Base-by-base conservation (phyloP, 2,888 invertebrate genomes). In the Idaea straminata region DNA sequence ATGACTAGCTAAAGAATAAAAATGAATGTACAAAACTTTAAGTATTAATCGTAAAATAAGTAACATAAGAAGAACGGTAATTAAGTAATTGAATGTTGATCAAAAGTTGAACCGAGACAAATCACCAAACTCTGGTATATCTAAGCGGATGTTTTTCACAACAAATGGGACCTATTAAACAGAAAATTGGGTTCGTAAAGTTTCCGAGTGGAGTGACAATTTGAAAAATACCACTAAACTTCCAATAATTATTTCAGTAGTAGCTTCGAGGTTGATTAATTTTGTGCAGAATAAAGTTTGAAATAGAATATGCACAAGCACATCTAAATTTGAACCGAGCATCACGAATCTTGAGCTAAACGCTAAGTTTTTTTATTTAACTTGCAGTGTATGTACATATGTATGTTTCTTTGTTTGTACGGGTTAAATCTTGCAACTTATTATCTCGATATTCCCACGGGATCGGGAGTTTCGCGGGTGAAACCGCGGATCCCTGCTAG, bases 141-240 rank as follows among this genome's bases (percentile, higher is more conserved):
- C 47, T 13, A 13, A 10, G 47, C 47, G 72, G 77, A 82, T 80
- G 83, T 83, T 84, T 83, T 82, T 82, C 79, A 74, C 77, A 86
- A 87, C 85, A 87, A 87, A 87, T 88, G 83, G 74, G 78, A 47
- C 74, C 83, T 82, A 85, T 88, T 87, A 88, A 84, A 82, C 79
- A 80, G 83, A 80, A 85, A 87, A 88, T 88, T 88, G 85, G 83
- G 80, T 86, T 72, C 69, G 76, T 76, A 85, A 88, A 85, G 79
- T 88, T 87, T 75, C 60, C 69, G 70, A 64, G 65, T 62, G 65
- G 68, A 74, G 77, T 79, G 82, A 82, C 83, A 81, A 78, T 74
- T 78, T 85, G 85, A 87, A 86, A 87, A 87, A 87, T 86, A 75
- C 80, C 76, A 64, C 64, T 72, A 75, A 72, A 80, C 47, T 47